Evolutionary conservation across 2,113 vertebrate genomes (phyloP), one percentile per base, ranked within the genome.

Genomic region (Lophotis ruficrista): DNA sequence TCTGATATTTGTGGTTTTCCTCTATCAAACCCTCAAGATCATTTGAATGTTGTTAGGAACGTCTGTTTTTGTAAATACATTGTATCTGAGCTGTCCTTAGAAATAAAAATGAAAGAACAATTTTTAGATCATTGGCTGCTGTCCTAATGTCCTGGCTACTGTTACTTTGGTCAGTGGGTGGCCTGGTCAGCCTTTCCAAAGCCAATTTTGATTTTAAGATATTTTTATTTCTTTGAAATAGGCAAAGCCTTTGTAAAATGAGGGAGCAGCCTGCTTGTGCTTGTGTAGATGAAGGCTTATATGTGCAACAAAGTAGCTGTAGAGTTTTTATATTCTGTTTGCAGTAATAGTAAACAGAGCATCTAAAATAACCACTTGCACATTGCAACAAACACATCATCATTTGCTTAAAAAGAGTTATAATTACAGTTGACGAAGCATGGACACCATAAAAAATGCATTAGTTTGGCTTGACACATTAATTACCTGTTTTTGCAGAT

Each of bases 401-500:
- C 98, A 99, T 99, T 99, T 99, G 98, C 98, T 98, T 98, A 98
- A 99, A 98, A 99, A 98, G 98, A 98, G 98, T 99, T 99, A 98
- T 99, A 99, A 99, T 99, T 99, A 99, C 98, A 98, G 98, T 98
- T 98, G 98, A 98, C 98, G 98, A 98, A 98, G 98, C 98, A 98
- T 98, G 98, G 98, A 98, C 98, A 98, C 98, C 98, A 99, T 98
- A 98, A 98, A 98, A 99, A 99, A 99, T 98, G 98, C 98, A 98
- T 99, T 99, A 98, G 98, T 98, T 99, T 98, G 98, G 98, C 98
- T 98, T 99, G 98, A 99, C 98, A 99, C 98, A 98, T 98, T 99
- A 99, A 99, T 99, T 99, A 99, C 98, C 98, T 99, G 98, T 98
- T 99, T 99, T 98, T 99, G 98, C 99, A 99, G 98, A 99, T 99